Base-by-base conservation (phyloP, 1,140 invertebrate genomes). In the Ruditapes philippinarum region DNA sequence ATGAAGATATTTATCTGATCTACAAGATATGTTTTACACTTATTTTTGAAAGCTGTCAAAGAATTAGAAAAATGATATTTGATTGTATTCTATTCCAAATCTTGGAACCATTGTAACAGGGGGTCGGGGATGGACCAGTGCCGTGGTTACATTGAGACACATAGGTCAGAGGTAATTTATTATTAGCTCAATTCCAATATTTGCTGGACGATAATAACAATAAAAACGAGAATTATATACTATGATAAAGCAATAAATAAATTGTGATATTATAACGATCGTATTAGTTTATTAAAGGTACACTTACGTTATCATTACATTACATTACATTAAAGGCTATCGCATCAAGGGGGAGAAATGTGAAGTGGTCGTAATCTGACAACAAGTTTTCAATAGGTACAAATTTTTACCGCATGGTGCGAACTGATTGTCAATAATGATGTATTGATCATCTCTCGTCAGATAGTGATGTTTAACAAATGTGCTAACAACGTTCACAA, bases 231-330 rank as follows among this genome's bases (percentile, higher is more conserved):
- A 36, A 33, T 14, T 19, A 33, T 25, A 79, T 51, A 45, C 19
- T 38, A 68, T 33, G 19, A 33, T 60, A 31, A n/a, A 31, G 76
- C n/a, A 14, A 78, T 38, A n/a, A 14, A 51, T 38, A 73, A 70
- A 42, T 17, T 28, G 38, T 49, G 28, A 25, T 33, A 33, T 19
- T 40, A 25, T 28, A 82, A n/a, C n/a, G 25, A 17, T 31, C 12
- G 22, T 82, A 12, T 38, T 82, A 7, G 42, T 82, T 28, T 82
- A 49, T 84, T 70, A n/a, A 11, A n/a, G 28, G 70, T 45, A 80
- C 62, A 80, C 57, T 62, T 62, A 49, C 25, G 38, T 80, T 79
- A 49, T 70, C 9, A 57, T 11, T 57, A 57, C n/a, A 57, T 19
- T 22, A 57, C 7, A 57, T 14, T 7, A 57, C 51, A 28, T 28